Base-by-base conservation (phyloP, 2,113 vertebrate species). In the Rhynchopsitta pachyrhyncha region DNA sequence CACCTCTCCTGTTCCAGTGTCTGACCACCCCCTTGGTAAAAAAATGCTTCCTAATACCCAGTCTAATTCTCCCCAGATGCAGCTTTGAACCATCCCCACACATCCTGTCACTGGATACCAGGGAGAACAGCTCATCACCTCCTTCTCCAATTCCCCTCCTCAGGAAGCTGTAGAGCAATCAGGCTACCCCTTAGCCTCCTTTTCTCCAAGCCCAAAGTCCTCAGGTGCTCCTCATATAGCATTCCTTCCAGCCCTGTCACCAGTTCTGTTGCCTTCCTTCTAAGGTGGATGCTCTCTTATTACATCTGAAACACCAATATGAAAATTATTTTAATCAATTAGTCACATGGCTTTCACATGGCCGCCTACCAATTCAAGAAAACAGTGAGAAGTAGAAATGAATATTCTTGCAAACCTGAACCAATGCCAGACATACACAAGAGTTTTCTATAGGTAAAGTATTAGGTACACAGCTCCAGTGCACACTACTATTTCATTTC, bases 41-140 rank as follows among this genome's bases (percentile, higher is more conserved):
- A 27, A 77, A 83, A 57, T 24, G 17, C 16, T 46, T 81, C 33
- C 41, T 41, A 2, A 57, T 6, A 37, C 50, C 29, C 11, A 42
- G 31, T 37, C 44, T 50, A 55, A 91, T 15, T n/a, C 7, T 79
- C 15, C 13, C 4, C 10, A 22, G 23, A 6, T 0, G 3, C 59
- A 91, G 39, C 19, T 83, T 23, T 62, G 41, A 86, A 37, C 33
- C 20, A 27, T 4, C 60, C 24, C 17, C 33, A 73, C 0, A 0
- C 0, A 0, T 55, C 29, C 25, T 55, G 0, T 5, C 12, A 13
- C 52, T 25, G 11, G 18, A 33, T 25, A 2, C 13, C 22, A 29
- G 11, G 31, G 23, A 74, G 5, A 68, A 75, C 53, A 80, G 35
- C 3, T 13, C 47, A 69, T 62, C 25, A 80, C 3, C 13, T 69